A percentile compares a stretch with the other conserved stretches of the same genome.
Conservation (phyloP, 2,797 vertebrate genomes). For the Pelobates cultripes region DNA sequence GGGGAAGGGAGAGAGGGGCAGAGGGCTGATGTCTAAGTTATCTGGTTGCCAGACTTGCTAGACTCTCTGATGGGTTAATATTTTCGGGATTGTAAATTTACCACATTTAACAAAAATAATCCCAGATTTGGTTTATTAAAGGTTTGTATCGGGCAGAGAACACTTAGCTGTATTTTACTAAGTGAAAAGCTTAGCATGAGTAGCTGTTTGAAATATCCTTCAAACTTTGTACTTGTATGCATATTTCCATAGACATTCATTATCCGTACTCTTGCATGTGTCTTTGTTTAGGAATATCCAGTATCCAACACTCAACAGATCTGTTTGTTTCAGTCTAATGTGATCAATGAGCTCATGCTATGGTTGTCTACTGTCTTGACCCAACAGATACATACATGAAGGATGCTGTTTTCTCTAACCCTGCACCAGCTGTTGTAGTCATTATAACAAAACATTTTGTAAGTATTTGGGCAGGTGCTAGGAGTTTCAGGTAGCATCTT, state of each 20-base stretch:
- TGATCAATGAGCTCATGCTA: slow-evolving; percentile 14
- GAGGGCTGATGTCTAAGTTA: no score
- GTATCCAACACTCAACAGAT: slow-evolving; percentile 11
- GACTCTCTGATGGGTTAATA: no score
- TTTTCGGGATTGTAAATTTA: no score
- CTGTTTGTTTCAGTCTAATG: slow-evolving; percentile 24
- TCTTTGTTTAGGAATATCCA: slow-evolving; percentile 6
- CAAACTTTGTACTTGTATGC: neutral
- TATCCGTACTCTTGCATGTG: neutral
- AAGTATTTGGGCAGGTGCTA: slow-evolving; percentile 72
- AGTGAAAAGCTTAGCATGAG: no score
- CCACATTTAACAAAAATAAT: no score
- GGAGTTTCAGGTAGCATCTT: slow-evolving; percentile 68
- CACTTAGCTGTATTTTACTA: no score
- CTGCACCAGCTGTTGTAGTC: slow-evolving; percentile 81
- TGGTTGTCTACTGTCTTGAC: slow-evolving; percentile 60
- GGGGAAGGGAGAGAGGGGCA: no score
- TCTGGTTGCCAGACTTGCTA: no score
- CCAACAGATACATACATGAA: slow-evolving; percentile 64
- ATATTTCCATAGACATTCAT: slow-evolving; percentile 1
- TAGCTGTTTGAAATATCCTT: no score
- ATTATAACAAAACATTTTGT: slow-evolving; percentile 67
- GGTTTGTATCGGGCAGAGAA: no score
- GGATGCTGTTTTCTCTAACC: slow-evolving; percentile 74
- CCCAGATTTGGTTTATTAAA: no score